Conservation (phyloP, 2,888 invertebrate genomes). For the Erebia ligea region DNA sequence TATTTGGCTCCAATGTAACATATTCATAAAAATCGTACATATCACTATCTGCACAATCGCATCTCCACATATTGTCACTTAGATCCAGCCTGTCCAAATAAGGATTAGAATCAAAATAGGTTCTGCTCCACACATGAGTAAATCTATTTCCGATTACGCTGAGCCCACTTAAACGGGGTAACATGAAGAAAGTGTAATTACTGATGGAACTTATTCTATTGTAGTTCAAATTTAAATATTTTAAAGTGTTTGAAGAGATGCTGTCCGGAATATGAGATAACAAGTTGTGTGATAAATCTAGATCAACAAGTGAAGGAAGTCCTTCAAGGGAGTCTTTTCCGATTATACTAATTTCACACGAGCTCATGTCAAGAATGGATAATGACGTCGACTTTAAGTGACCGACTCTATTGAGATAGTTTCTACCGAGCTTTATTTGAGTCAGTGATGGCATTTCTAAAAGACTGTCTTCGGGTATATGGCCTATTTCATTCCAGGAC, state of each 20-base stretch:
- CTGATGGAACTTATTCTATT: constrained; percentile 84
- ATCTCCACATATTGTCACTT: constrained; percentile 90
- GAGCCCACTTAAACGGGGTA: constrained; percentile 84
- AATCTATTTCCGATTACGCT: constrained; percentile 88
- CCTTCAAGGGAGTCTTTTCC: constrained; percentile 82
- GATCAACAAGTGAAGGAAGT: constrained; percentile 81
- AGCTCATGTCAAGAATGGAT: constrained; percentile 84
- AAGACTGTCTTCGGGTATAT: constrained; percentile 83
- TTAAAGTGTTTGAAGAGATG: constrained; percentile 84
- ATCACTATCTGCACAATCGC: constrained; percentile 85
- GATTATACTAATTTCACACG: constrained; percentile 85
- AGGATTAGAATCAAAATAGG: constrained; percentile 84
- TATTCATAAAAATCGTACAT: constrained; percentile 85
- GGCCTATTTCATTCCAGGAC: constrained; percentile 86
- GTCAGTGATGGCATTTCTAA: constrained; percentile 83
- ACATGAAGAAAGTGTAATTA: constrained; percentile 85
- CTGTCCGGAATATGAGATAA: constrained; percentile 84
- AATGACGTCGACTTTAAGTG: constrained; percentile 83
- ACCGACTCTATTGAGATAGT: constrained; percentile 84
- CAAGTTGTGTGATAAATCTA: constrained; percentile 87
- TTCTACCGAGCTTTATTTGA: constrained; percentile 85
- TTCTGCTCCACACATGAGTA: constrained; percentile 83
- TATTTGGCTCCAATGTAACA: constrained; percentile 82
- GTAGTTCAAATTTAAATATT: constrained; percentile 83
- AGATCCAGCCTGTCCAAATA: constrained; percentile 84